Evolutionary conservation across 1,140 invertebrate species (phyloP), one percentile per base, ranked within the genome.

Genomic region (Dinoponera quadriceps): DNA sequence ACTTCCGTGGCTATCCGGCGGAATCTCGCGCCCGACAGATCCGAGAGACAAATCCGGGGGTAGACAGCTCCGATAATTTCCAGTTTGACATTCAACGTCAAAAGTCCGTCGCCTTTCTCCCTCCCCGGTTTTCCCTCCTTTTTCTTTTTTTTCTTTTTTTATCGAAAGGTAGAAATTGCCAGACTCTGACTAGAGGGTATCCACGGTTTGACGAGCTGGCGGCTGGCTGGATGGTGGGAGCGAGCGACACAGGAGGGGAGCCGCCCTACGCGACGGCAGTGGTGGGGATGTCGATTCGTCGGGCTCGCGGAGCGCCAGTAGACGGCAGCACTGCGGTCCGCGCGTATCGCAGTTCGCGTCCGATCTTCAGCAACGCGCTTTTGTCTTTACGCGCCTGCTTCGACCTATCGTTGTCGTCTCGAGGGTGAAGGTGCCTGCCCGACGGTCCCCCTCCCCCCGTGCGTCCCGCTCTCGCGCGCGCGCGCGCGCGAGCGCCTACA

Each of bases 301-400:
- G 38, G 9, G 84, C 84, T 89, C 87, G 86, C 86, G 87, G 59
- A 51, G 74, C 83, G 69, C 92, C 94, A 94, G 93, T 94, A 94
- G 94, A 91, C 92, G 93, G 94, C 94, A 94, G 94, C 94, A 94
- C 94, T 93, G 93, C 92, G 92, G 88, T 88, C 90, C 89, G 92
- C 89, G 92, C 91, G 91, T 91, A 92, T 92, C 93, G 92, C 86
- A 85, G 81, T 88, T 84, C 63, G 68, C 63, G 81, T 91, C 72
- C 59, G 82, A 83, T 84, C 77, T 54, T 84, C 81, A 82, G 85
- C 75, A 59, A 48, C 82, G 83, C 84, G 86, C 60, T 87, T 84
- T 86, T 78, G 87, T 81, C 75, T 81, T 83, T 68, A 75, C 57
- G n/a, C 65, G 68, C 82, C 84, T 77, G 84, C 63, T 57, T 72